Base-by-base conservation (phyloP, 1,140 invertebrate species). In the Diabrotica virgifera region DNA sequence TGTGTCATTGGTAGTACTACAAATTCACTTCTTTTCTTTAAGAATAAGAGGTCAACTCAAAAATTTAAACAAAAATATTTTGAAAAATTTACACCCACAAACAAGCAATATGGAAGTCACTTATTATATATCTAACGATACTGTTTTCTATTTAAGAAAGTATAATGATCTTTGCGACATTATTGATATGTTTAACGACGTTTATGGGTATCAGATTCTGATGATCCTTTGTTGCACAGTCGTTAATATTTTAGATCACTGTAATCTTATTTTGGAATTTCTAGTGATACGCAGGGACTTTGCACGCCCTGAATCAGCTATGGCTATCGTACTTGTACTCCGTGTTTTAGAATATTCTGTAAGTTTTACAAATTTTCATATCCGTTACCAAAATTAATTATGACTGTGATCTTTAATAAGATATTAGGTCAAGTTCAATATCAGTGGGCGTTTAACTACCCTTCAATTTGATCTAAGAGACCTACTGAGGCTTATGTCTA, bases 11-110 rank as follows among this genome's bases (percentile, higher is more conserved):
- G 8, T 5, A 5, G n/a, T n/a, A 46, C 8, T 46, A n/a, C 40
- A 46, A 46, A 46, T 46, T 46, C 40, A 46, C n/a, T n/a, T 46
- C n/a, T n/a, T 10, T 46, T 46, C 40, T 46, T 46, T 46, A n/a
- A 46, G 40, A 46, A 46, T 46, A 46, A 46, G 40, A 46, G n/a
- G 40, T 6, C 6, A 5, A 46, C n/a, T 46, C n/a, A 46, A 46
- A 46, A n/a, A 10, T 46, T 6, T 46, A 46, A 46, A 46, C 8
- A 10, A 46, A 6, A 10, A 46, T 5, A 46, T 46, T 46, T 46
- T n/a, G 6, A 24, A 24, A 46, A 46, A 46, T 46, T n/a, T 5
- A 46, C 40, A 46, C 24, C 24, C 24, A 24, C 24, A 24, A 24
- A 24, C 24, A 24, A 24, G 24, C 24, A 24, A 4, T 2, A 2